Conservation (phyloP, 2,113 vertebrate species). For the Hepsetus odoe region DNA sequence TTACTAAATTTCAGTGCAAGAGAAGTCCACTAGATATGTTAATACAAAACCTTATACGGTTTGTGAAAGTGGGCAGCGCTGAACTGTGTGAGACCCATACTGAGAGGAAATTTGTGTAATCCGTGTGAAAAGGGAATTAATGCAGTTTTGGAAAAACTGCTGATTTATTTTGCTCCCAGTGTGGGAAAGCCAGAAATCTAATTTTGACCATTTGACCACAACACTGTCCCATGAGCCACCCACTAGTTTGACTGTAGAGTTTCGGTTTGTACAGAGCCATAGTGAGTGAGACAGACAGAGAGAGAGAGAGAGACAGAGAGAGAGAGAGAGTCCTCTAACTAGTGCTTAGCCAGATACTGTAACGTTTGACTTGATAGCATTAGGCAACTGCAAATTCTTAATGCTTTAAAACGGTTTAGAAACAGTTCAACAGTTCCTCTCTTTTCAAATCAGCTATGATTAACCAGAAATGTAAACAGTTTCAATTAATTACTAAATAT, state of each 20-base stretch:
- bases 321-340: neutral
- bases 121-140: slow-evolving; percentile 26
- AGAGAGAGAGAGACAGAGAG: neutral
- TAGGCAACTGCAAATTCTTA: no score
- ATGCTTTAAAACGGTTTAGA: no score
- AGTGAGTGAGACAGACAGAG: neutral
- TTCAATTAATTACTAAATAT: no score
- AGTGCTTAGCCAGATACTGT: no score
- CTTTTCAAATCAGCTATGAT: no score
- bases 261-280: neutral
- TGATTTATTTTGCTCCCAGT: neutral
- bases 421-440: no score
- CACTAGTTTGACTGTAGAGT: neutral
- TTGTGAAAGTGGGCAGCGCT: neutral
- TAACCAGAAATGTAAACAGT: no score
- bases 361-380: no score
- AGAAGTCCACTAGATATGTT: slow-evolving; percentile 8
- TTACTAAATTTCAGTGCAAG: slow-evolving; percentile 43
- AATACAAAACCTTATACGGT: slow-evolving; percentile 26
- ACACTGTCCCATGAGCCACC: neutral
- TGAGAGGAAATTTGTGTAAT: slow-evolving; percentile 32
- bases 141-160: slow-evolving; percentile 13
- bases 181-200: neutral
- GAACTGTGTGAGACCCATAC: slow-evolving; percentile 16
- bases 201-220: neutral